Evolutionary conservation across 2,888 invertebrate genomes (phyloP).

Genomic region (Calameuta pallipes): DNA sequence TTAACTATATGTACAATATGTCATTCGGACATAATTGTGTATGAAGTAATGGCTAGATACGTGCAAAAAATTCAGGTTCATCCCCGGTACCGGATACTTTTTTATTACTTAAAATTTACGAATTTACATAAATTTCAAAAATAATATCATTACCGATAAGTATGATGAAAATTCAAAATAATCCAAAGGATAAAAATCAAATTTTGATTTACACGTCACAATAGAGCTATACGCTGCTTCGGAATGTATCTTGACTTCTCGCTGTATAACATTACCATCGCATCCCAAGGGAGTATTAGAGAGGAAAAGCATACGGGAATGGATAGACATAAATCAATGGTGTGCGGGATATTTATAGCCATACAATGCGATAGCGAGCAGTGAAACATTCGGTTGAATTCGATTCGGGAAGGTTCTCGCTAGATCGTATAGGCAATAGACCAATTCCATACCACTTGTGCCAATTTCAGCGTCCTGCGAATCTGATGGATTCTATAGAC

Average conservation of each 20-base stretch:
- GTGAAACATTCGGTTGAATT: background rate
- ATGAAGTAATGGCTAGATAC: slow-evolving; percentile 73
- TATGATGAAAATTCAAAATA: background rate
- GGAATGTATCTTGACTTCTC: background rate
- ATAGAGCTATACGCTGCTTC: background rate
- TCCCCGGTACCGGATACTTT: slow-evolving; percentile 72
- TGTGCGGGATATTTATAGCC: background rate
- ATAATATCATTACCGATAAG: background rate
- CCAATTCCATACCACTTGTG: background rate
- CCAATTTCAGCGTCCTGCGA: background rate
- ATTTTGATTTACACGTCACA: background rate
- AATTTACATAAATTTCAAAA: background rate
- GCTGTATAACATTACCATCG: background rate
- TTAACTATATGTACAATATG: background rate
- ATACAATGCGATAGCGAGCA: background rate
- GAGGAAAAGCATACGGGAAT: background rate
- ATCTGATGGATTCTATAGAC: background rate
- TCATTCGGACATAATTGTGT: slow-evolving; percentile 60
- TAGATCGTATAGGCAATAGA: background rate
- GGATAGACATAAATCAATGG: background rate
- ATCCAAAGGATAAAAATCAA: background rate
- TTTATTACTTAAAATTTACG: background rate
- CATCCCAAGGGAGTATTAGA: background rate
- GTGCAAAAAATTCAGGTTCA: slow-evolving; percentile 73
- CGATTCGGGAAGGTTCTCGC: background rate